Percentiles rank a stretch among this genome's conserved stretches.
phyloP scores from a whole-genome alignment of 2,888 invertebrate genomes.

The Pinctada fucata region DNA sequence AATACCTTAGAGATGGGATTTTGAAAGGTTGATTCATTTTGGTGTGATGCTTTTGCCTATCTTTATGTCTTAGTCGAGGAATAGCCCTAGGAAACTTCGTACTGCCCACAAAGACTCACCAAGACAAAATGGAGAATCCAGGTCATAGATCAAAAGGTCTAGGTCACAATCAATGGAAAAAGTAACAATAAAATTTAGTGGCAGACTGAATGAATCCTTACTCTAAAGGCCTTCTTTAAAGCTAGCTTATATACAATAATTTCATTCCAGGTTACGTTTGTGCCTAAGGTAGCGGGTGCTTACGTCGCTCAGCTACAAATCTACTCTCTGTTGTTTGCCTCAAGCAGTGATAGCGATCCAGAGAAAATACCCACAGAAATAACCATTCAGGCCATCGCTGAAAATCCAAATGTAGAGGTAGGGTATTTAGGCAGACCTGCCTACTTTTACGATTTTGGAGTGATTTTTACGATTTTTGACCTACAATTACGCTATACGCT shows the following conservation, averaged over 20 bases:
- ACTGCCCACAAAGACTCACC: no score
- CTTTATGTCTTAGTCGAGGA: no score
- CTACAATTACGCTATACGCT: no score
- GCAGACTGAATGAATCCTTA: no score
- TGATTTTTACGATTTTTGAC: no score
- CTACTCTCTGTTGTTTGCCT: slow-evolving; percentile 52
- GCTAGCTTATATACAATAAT: neutral
- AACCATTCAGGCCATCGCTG: slow-evolving; percentile 59
- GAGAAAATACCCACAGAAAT: slow-evolving; percentile 52
- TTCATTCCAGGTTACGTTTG: slow-evolving; percentile 65
- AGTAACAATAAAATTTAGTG: no score
- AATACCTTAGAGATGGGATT: no score
- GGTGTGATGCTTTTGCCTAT: neutral
- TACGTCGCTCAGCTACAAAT: slow-evolving; percentile 65
- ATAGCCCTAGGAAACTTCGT: no score
- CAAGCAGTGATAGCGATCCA: slow-evolving; percentile 38
- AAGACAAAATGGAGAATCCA: no score
- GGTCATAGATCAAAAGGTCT: no score
- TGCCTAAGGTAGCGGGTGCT: slow-evolving; percentile 64
- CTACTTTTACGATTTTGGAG: neutral
- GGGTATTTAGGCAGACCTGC: neutral
- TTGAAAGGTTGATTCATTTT: slow-evolving; percentile 49
- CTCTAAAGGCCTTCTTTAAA: no score
- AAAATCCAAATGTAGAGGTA: slow-evolving; percentile 59
- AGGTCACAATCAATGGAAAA: no score